Evolutionary conservation across 2,113 vertebrate species (phyloP).

Genomic region (Fukomys damarensis): DNA sequence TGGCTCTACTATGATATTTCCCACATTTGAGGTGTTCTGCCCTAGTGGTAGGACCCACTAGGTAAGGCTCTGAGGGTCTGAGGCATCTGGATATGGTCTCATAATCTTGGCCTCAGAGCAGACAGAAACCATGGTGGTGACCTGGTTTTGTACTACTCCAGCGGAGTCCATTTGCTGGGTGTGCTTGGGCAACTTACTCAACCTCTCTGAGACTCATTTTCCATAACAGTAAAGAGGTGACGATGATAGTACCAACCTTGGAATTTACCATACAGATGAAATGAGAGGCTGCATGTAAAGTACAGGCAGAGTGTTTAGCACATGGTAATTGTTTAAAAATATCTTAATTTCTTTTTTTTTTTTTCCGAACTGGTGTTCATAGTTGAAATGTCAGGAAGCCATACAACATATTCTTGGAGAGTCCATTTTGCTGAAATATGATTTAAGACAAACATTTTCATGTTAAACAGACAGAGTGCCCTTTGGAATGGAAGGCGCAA

Average conservation of each 20-base stretch:
- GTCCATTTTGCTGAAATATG: slow-evolving; percentile 38
- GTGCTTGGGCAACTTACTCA: slow-evolving; percentile 1
- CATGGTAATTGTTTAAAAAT: not conserved
- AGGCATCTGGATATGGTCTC: not conserved
- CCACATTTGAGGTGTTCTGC: not conserved
- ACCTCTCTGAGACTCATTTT: slow-evolving; percentile 43
- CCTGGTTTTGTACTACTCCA: not conserved
- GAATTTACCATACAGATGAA: not conserved
- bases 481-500: slow-evolving; percentile 22
- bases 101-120: not conserved
- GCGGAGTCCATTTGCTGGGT: not conserved
- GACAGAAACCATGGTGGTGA: not conserved
- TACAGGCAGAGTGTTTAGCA: not conserved
- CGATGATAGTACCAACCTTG: not conserved
- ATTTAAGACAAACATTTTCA: slow-evolving; percentile 61
- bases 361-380: not conserved
- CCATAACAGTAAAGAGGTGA: not conserved
- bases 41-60: not conserved
- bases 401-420: slow-evolving; percentile 2
- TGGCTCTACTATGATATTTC: not conserved
- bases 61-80: not conserved
- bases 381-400: slow-evolving; percentile 40
- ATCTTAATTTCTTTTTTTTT: slow-evolving; percentile 24
- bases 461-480: slow-evolving; percentile 40
- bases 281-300: not conserved